Percentiles rank a stretch among this genome's conserved stretches.
phyloP scores from a whole-genome alignment of 1,140 invertebrate genomes.

The Meteorus sp. region DNA sequence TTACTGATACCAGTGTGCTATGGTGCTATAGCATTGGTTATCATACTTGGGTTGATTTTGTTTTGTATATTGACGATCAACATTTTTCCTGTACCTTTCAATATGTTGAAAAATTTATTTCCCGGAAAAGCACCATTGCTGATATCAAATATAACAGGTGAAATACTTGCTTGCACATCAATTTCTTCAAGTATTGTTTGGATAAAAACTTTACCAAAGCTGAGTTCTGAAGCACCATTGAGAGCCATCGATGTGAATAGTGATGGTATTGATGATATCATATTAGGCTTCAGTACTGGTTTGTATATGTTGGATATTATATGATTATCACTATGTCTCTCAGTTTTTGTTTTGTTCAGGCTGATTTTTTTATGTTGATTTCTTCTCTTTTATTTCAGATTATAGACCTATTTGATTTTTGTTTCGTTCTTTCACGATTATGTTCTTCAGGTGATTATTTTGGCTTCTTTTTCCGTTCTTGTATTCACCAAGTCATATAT shows the following conservation, averaged over 20 bases:
- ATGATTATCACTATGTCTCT: constrained; percentile 21
- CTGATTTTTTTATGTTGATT: constrained; percentile 21
- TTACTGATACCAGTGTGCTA: constrained; percentile 67
- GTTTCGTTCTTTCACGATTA: constrained; percentile 1
- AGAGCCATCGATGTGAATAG: constrained; percentile 73
- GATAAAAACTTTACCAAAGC: constrained; percentile 71
- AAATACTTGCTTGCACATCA: constrained; percentile 69
- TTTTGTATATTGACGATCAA: constrained; percentile 69
- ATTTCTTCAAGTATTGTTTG: constrained; percentile 71
- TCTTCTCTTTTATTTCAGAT: constrained; percentile 24
- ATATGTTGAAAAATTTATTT: constrained; percentile 64
- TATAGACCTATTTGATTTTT: background rate
- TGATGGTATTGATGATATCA: constrained; percentile 74
- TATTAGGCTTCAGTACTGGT: constrained; percentile 83
- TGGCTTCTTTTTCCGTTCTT: background rate
- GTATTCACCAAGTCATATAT: background rate
- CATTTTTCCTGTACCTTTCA: constrained; percentile 65
- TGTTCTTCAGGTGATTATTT: constrained; percentile 27
- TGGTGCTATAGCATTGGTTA: constrained; percentile 61
- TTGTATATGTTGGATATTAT: too few relatives aligned
- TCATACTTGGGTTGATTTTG: constrained; percentile 64
- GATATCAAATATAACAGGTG: constrained; percentile 23
- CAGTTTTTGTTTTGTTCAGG: constrained; percentile 27
- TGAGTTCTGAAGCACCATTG: constrained; percentile 77
- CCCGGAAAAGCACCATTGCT: constrained; percentile 27